A percentile compares a stretch with the other conserved stretches of the same genome.
Evolutionary conservation across 2,797 vertebrate species (phyloP).

Genomic region (Rhodeus uyekii): DNA sequence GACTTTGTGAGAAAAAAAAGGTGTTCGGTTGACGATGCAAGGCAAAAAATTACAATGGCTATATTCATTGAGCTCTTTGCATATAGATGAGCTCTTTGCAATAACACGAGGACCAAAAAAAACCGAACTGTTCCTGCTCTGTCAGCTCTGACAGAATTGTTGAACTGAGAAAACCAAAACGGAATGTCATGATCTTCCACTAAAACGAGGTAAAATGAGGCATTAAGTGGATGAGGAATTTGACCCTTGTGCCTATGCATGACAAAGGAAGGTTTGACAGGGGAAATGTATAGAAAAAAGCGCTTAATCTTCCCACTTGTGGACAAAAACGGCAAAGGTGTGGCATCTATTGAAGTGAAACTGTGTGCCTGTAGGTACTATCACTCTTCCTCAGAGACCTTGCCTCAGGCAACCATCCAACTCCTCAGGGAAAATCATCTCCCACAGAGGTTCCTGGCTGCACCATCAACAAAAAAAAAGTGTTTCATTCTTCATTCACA

Average conservation of each 20-base stretch:
- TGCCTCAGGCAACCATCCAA: constrained; percentile 47
- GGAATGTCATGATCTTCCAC: constrained; percentile 28
- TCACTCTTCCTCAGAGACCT: constrained; percentile 46
- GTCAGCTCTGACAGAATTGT: background rate
- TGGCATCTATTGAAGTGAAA: constrained; percentile 22
- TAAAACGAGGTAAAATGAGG: constrained; percentile 31
- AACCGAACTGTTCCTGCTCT: background rate
- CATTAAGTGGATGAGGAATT: constrained; percentile 19
- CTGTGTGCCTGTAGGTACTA: constrained; percentile 43
- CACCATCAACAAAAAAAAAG: constrained; percentile 44
- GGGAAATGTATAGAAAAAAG: constrained; percentile 41
- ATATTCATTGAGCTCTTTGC: background rate
- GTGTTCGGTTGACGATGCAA: background rate
- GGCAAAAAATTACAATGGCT: background rate
- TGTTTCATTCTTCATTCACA: constrained; percentile 41
- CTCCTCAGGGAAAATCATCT: constrained; percentile 49
- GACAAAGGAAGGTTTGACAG: constrained; percentile 50
- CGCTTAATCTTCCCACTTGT: constrained; percentile 56
- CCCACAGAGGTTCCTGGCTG: constrained; percentile 55
- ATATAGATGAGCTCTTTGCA: background rate
- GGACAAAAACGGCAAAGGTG: constrained; percentile 52
- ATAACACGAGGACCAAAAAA: background rate
- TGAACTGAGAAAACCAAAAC: constrained; percentile 11
- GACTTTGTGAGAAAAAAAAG: background rate
- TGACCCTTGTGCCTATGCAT: constrained; percentile 31